A percentile compares a stretch with the other conserved stretches of the same genome.
Conservation (phyloP, 1,140 invertebrate genomes). For the Pachypeltis micranthus region DNA sequence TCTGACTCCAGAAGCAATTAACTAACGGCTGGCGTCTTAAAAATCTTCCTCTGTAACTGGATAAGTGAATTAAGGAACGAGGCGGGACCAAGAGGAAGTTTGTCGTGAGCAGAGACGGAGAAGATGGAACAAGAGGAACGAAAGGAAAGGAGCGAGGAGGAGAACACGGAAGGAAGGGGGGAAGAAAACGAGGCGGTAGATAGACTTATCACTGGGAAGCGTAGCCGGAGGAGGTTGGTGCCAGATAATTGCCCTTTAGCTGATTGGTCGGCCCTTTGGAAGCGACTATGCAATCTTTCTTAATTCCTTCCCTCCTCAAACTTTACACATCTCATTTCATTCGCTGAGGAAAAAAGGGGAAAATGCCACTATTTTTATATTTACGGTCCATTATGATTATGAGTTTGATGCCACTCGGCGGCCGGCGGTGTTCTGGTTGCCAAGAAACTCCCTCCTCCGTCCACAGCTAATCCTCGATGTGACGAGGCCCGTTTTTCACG, state of each 20-base stretch:
- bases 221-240: not conserved
- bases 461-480: no score
- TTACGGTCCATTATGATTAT: constrained; percentile 13
- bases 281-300: not conserved
- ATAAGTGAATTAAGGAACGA: not conserved
- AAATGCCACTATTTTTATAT: not conserved
- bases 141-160: constrained; percentile 10
- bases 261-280: constrained; percentile 3
- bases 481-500: no score
- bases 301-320: not conserved
- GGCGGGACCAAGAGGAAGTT: constrained; percentile 10
- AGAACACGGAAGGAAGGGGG: constrained; percentile 19
- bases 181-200: constrained; percentile 12
- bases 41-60: not conserved
- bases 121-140: constrained; percentile 15
- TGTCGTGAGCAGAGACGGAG: not conserved
- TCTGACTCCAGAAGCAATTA: not conserved
- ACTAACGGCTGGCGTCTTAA: not conserved
- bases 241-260: constrained; percentile 11
- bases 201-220: constrained; percentile 25
- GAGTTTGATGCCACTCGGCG: constrained; percentile 1
- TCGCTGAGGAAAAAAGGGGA: no score
- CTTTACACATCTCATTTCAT: no score
- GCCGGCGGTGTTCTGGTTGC: not conserved
- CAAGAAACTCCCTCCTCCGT: not conserved